Evolutionary conservation across 2,888 invertebrate species (phyloP), one percentile per base, ranked within the genome.

Genomic region (Trissolcus japonicus): DNA sequence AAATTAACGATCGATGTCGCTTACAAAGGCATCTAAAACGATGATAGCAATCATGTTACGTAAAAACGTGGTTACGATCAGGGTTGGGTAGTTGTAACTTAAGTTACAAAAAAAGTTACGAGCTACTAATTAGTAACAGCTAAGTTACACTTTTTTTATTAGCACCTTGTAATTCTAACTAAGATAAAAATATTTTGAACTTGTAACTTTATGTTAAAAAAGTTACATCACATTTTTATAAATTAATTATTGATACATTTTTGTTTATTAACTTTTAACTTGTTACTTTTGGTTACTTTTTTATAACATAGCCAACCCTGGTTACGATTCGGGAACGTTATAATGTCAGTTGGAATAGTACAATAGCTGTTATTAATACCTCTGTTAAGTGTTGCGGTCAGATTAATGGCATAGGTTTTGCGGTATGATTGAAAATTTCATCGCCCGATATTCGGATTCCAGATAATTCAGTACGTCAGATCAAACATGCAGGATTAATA

Each of bases 61-160:
- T 63, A 71, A 71, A 71, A 71, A 71, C 2, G 9, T 35, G n/a
- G 69, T 61, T 56, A 56, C 61, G 61, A 61, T n/a, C 46, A 11
- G 41, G 50, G 9, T 25, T 25, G 25, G 25, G 25, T 25, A 25
- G 4, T 25, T 25, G 21, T 6, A 25, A 25, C 3, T 25, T 25
- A 25, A 25, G 25, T 25, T 25, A 25, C 25, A 25, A 25, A 25
- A 25, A 25, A 6, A 25, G 2, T 25, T 25, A 25, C 25, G 4
- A 19, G 4, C 4, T 25, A 4, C 25, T 6, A 25, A 25, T 4
- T 25, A 25, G 25, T 6, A 25, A 25, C 25, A 3, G 19, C 25
- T 21, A 21, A 21, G 1, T n/a, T n/a, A n/a, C n/a, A n/a, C n/a
- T n/a, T n/a, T n/a, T n/a, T n/a, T n/a, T n/a, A n/a, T n/a, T n/a